Evolutionary conservation across 2,888 invertebrate genomes (phyloP).

Genomic region (Euproctis similis): DNA sequence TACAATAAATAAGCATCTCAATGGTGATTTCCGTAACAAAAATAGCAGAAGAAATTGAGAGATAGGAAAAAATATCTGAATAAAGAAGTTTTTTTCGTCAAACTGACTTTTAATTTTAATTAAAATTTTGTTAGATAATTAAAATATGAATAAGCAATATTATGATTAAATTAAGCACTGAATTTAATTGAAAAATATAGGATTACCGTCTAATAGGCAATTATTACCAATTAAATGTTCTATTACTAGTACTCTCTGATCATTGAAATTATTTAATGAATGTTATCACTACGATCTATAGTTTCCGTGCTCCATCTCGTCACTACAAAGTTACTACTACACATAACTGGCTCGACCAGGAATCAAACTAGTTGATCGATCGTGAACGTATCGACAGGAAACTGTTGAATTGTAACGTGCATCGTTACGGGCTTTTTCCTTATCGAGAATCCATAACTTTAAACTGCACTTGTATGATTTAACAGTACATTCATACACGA

Average conservation of each 20-base stretch:
- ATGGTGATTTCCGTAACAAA: too few relatives aligned
- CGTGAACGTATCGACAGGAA: slow-evolving; percentile 21
- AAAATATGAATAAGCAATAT: too few relatives aligned
- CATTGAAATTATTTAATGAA: slow-evolving; percentile 13
- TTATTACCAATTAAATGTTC: slow-evolving; percentile 9
- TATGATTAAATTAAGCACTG: too few relatives aligned
- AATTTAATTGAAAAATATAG: slow-evolving; percentile 2
- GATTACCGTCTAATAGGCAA: slow-evolving; percentile 6
- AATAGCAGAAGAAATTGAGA: too few relatives aligned
- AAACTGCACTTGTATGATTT: slow-evolving; percentile 8
- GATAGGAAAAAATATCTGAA: too few relatives aligned
- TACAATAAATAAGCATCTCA: too few relatives aligned
- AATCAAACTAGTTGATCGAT: slow-evolving; percentile 20
- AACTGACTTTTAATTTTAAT: too few relatives aligned
- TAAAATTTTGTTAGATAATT: too few relatives aligned
- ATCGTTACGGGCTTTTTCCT: slow-evolving; percentile 14
- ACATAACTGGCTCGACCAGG: slow-evolving; percentile 19
- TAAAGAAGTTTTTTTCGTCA: too few relatives aligned
- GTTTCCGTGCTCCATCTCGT: slow-evolving; percentile 19
- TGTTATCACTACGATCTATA: slow-evolving; percentile 11
- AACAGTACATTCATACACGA: slow-evolving; percentile 3
- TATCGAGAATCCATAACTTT: slow-evolving; percentile 6
- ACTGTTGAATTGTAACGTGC: slow-evolving; percentile 12
- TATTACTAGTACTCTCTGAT: slow-evolving; percentile 13
- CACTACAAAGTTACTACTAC: slow-evolving; percentile 11